phyloP scores from a whole-genome alignment of 2,888 invertebrate species.

The Caenorhabditis sp. region DNA sequence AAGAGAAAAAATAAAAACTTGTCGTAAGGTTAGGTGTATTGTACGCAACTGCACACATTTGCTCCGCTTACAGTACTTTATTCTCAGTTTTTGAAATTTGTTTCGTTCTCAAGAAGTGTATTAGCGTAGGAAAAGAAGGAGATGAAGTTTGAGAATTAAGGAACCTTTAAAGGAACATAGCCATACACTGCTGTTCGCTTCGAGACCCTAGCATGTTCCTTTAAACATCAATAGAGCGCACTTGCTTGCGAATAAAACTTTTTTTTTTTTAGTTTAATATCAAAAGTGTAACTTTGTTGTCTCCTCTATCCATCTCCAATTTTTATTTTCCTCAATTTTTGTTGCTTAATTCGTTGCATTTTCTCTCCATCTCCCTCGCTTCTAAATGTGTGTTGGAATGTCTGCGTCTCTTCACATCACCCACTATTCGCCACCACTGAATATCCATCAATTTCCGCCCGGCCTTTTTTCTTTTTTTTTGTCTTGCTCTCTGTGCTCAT shows the following conservation, averaged over 20 bases:
- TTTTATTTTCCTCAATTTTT: no score
- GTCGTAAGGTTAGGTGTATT: no score
- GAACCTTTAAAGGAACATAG: no score
- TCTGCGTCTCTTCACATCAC: neutral
- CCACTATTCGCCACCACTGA: neutral
- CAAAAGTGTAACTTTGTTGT: neutral
- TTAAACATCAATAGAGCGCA: constrained; percentile 8
- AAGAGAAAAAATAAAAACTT: no score
- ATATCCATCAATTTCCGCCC: constrained; percentile 8
- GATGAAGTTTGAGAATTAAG: no score
- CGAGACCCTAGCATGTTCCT: neutral
- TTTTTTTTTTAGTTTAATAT: constrained; percentile 1
- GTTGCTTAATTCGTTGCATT: constrained; percentile 11
- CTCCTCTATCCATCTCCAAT: constrained; percentile 7
- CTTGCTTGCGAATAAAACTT: neutral
- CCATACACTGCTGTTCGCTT: no score
- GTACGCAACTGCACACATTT: no score
- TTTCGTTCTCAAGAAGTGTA: no score
- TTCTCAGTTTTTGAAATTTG: no score
- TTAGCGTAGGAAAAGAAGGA: no score
- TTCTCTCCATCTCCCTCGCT: neutral
- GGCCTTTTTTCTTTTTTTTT: constrained; percentile 9
- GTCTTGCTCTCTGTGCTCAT: neutral
- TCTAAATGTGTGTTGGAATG: neutral
- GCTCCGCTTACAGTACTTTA: no score